Evolutionary conservation across 2,797 vertebrate genomes (phyloP).

Genomic region (Hypotaenidia okinawae): DNA sequence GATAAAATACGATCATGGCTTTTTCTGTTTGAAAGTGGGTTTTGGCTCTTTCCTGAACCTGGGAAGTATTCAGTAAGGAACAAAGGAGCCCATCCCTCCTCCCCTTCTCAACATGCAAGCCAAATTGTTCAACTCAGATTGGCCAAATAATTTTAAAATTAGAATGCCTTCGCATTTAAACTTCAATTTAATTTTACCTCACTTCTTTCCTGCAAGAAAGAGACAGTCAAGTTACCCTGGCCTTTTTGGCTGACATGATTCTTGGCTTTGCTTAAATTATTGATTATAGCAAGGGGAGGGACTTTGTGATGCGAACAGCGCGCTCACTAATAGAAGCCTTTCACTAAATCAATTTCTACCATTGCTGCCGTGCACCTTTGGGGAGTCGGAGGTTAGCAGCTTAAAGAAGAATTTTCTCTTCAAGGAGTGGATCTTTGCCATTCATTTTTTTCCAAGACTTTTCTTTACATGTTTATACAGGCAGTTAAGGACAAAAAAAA

Average conservation of each 20-base stretch:
- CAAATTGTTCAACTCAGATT: neutral
- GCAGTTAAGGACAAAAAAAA: neutral
- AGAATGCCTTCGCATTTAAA: conserved; percentile 14
- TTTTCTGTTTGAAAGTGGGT: neutral
- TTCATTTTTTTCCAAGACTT: conserved; percentile 34
- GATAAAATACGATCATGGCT: neutral
- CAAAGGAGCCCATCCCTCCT: neutral
- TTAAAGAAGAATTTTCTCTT: conserved; percentile 54
- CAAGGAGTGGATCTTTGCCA: conserved; percentile 52
- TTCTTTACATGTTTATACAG: conserved; percentile 4
- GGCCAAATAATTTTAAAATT: conserved; percentile 41
- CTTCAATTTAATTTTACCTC: conserved; percentile 60
- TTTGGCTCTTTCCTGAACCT: neutral
- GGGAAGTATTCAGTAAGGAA: neutral
- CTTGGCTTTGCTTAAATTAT: conserved; percentile 77
- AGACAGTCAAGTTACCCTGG: conserved; percentile 46
- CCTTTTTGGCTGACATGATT: conserved; percentile 71
- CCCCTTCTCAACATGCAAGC: neutral
- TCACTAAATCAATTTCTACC: conserved; percentile 77
- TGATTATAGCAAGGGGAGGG: conserved; percentile 73
- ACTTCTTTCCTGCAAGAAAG: neutral
- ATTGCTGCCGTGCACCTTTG: conserved; percentile 61
- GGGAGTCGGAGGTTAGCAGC: conserved; percentile 52
- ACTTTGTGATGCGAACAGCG: conserved; percentile 64
- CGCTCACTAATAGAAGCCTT: conserved; percentile 77